These are phyloP conservation scores for Heliconius eleuchia DNA, from an alignment of 1,140 invertebrate genomes.

Conservation along the genomic window DNA sequence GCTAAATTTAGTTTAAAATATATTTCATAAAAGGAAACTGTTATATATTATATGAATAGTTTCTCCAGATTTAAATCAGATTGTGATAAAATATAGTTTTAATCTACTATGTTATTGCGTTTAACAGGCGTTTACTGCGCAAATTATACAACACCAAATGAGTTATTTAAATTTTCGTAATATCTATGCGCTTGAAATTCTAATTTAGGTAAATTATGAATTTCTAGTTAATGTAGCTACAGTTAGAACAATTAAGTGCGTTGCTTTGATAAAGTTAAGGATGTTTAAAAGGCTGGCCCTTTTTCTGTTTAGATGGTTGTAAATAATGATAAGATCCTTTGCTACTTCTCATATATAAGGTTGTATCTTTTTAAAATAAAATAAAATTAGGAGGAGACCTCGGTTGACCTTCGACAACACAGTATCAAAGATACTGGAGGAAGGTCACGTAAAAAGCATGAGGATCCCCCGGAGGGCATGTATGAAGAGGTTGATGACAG, in stretches of 20 bases:
- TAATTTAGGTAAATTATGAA: constrained; percentile 24
- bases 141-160: constrained; percentile 39
- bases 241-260: constrained; percentile 29
- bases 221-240: constrained; percentile 13
- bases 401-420: no score
- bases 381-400: no score
- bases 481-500: no score
- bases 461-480: no score
- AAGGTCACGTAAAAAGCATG: no score
- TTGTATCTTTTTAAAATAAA: background rate
- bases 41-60: no score
- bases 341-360: background rate
- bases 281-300: background rate
- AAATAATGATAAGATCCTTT: constrained; percentile 21
- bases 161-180: constrained; percentile 35
- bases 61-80: no score
- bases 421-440: no score
- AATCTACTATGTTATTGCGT: constrained; percentile 36
- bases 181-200: constrained; percentile 13
- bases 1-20: no score
- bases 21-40: no score
- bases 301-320: constrained; percentile 7
- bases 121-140: constrained; percentile 46
- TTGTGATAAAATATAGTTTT: no score
- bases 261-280: no score